A percentile compares a stretch with the other conserved stretches of the same genome.
These are phyloP conservation scores for Lasioglossum morio DNA, from an alignment of 2,888 invertebrate species.

Conservation along the genomic window DNA sequence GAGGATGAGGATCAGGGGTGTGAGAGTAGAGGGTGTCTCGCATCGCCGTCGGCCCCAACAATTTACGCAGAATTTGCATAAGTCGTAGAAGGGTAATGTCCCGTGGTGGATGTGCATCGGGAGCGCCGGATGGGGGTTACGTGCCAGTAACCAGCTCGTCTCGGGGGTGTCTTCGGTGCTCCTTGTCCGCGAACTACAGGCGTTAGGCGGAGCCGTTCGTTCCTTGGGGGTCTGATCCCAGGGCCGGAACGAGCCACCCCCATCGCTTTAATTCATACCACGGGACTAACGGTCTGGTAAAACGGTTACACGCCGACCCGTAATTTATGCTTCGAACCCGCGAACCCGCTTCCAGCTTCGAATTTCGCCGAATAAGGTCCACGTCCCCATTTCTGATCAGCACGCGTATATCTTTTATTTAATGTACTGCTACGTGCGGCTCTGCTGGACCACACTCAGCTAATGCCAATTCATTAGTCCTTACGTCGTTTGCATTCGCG, in stretches of 20 bases:
- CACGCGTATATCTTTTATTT: too few species aligned
- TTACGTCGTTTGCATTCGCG: too few species aligned
- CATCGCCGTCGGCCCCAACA: constrained; percentile 61
- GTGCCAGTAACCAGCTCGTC: constrained; percentile 70
- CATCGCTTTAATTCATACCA: constrained; percentile 43
- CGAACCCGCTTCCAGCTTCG: neutral
- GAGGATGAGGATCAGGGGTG: neutral
- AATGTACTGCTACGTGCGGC: too few species aligned
- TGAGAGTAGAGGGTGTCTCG: constrained; percentile 27
- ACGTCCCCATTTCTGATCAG: too few species aligned
- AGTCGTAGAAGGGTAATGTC: constrained; percentile 72
- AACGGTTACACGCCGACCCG: constrained; percentile 37
- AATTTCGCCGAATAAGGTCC: too few species aligned
- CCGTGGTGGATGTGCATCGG: constrained; percentile 51
- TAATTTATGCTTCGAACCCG: constrained; percentile 40
- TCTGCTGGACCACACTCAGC: too few species aligned
- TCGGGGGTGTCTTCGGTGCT: constrained; percentile 71
- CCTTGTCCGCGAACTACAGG: constrained; percentile 60
- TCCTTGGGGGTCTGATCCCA: constrained; percentile 29
- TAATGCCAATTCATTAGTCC: too few species aligned
- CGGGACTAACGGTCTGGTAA: constrained; percentile 46
- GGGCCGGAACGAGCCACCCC: constrained; percentile 20
- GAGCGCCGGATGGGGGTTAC: constrained; percentile 33
- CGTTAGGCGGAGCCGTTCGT: constrained; percentile 27
- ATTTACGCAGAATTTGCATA: constrained; percentile 78